phyloP scores from a whole-genome alignment of 2,888 invertebrate genomes.

The Catocala nupta region DNA sequence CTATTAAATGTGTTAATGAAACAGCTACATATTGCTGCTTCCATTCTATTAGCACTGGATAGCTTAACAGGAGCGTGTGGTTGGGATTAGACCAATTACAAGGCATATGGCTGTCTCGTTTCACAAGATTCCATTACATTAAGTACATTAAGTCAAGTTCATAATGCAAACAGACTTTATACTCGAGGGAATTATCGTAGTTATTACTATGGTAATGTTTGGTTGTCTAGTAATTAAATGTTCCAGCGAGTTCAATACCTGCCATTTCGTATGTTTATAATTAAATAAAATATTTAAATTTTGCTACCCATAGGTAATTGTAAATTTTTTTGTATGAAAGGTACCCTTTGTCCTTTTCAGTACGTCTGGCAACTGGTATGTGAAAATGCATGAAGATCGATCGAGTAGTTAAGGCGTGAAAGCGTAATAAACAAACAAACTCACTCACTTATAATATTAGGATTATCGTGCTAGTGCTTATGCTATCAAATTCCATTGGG shows the following conservation, averaged over 20 bases:
- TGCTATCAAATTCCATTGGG: too few species aligned
- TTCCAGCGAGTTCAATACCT: neutral
- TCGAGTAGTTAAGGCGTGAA: too few species aligned
- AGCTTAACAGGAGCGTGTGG: constrained; percentile 13
- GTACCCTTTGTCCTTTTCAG: too few species aligned
- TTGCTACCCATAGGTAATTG: too few species aligned
- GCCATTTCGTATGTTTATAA: constrained; percentile 3
- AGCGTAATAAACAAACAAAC: too few species aligned
- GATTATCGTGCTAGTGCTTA: too few species aligned
- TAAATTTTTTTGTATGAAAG: too few species aligned
- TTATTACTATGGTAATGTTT: constrained; percentile 1
- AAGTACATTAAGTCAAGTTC: constrained; percentile 29
- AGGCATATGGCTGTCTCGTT: constrained; percentile 12
- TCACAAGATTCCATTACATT: constrained; percentile 18
- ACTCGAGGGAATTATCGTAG: constrained; percentile 20
- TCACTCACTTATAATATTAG: too few species aligned
- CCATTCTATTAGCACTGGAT: constrained; percentile 6
- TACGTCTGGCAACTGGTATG: too few species aligned
- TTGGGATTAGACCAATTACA: constrained; percentile 36
- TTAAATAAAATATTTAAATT: neutral
- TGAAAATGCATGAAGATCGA: too few species aligned
- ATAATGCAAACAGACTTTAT: constrained; percentile 29
- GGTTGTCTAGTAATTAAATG: constrained; percentile 11
- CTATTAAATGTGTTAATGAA: too few species aligned
- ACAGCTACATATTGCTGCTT: too few species aligned